These are phyloP conservation scores for Thera britannica DNA, from an alignment of 2,888 invertebrate species.

Conservation along the genomic window DNA sequence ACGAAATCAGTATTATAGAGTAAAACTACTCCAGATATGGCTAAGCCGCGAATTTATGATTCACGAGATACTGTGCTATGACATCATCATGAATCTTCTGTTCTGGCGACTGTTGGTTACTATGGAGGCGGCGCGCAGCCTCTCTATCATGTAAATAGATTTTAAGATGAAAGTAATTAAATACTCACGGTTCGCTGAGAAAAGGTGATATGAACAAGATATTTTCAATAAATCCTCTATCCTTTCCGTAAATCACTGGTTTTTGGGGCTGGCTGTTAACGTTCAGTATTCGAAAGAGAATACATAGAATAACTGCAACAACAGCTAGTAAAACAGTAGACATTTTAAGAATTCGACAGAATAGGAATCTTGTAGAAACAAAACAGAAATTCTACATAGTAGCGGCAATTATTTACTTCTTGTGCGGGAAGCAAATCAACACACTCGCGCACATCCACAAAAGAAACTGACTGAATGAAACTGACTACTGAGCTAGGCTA, in stretches of 20 bases:
- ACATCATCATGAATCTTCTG: slow-evolving; percentile 59
- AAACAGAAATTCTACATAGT: slow-evolving; percentile 66
- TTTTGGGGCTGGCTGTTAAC: slow-evolving; percentile 93
- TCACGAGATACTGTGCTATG: slow-evolving; percentile 47
- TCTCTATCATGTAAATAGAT: background rate
- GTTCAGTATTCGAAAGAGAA: slow-evolving; percentile 93
- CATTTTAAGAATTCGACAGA: slow-evolving; percentile 76
- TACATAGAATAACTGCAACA: slow-evolving; percentile 92
- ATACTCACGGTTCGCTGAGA: slow-evolving; percentile 93
- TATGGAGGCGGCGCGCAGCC: background rate
- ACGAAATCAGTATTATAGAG: background rate
- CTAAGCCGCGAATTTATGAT: slow-evolving; percentile 36
- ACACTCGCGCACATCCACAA: slow-evolving; percentile 48
- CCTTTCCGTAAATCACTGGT: slow-evolving; percentile 91
- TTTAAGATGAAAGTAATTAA: background rate
- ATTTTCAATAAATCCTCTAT: slow-evolving; percentile 90
- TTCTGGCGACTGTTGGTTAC: slow-evolving; percentile 1
- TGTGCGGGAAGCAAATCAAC: slow-evolving; percentile 46
- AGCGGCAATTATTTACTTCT: slow-evolving; percentile 53
- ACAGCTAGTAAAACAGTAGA: slow-evolving; percentile 92
- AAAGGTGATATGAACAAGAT: slow-evolving; percentile 92
- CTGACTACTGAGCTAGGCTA: too few relatives aligned
- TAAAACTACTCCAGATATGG: slow-evolving; percentile 20
- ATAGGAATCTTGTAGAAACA: slow-evolving; percentile 34
- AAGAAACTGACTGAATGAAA: slow-evolving; percentile 39